Conservation (phyloP, 1,140 invertebrate genomes). For the Apocrypta bakeri region DNA sequence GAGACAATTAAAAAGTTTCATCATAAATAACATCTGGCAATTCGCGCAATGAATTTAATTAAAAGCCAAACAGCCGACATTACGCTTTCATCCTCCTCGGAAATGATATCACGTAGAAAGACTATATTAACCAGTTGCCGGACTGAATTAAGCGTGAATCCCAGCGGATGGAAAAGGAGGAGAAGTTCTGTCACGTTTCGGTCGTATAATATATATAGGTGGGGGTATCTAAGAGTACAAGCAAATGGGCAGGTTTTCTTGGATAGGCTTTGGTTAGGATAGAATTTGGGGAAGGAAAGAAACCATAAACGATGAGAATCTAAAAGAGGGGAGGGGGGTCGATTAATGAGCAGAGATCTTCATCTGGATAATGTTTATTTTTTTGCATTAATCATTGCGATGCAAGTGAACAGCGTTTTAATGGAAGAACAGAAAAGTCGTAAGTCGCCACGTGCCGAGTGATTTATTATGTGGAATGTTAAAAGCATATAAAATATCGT, state of each 20-base stretch:
- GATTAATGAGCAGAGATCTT: too few relatives aligned
- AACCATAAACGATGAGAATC: background rate
- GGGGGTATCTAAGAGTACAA: background rate
- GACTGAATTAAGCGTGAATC: constrained; percentile 15
- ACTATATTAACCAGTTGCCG: constrained; percentile 22
- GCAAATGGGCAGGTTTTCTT: background rate
- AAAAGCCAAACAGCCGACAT: background rate
- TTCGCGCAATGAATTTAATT: constrained; percentile 11
- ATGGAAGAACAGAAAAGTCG: too few relatives aligned
- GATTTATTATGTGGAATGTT: too few relatives aligned
- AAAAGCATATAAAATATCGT: too few relatives aligned
- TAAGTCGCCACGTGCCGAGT: too few relatives aligned
- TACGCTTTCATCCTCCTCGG: background rate
- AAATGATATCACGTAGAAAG: constrained; percentile 13
- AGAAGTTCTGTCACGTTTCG: constrained; percentile 21
- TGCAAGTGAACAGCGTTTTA: too few relatives aligned
- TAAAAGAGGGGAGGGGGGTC: too few relatives aligned
- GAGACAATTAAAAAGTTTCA: background rate
- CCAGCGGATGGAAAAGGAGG: background rate
- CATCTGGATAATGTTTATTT: too few relatives aligned
- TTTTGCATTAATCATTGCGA: constrained; percentile 16
- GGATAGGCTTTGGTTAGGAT: background rate
- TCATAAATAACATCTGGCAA: background rate
- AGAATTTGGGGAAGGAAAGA: too few relatives aligned
- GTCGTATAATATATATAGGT: background rate